Evolutionary conservation across 2,888 invertebrate species (phyloP).

Genomic region (Toxonevra muliebris): DNA sequence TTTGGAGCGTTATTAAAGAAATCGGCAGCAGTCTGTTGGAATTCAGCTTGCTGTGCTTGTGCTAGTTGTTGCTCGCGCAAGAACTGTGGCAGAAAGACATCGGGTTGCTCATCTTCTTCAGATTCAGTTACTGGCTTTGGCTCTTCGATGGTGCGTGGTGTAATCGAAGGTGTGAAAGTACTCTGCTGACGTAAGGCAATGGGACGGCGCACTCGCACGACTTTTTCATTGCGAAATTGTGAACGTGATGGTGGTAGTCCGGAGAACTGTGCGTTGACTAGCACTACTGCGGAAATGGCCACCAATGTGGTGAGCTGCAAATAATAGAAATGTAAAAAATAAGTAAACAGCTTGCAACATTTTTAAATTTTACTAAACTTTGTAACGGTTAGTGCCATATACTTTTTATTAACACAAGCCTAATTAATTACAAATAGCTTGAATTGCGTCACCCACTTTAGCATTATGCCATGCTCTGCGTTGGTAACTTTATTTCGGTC

Average conservation of each 20-base stretch:
- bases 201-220: conserved; percentile 62
- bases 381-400: too few relatives aligned
- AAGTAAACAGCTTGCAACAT: too few relatives aligned
- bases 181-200: conserved; percentile 66
- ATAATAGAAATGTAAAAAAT: conserved; percentile 6
- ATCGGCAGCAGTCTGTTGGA: conserved; percentile 56
- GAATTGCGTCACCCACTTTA: too few relatives aligned
- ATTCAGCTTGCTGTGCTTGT: conserved; percentile 61
- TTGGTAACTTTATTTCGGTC: too few relatives aligned
- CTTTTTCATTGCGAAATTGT: conserved; percentile 52
- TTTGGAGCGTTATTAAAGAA: conserved; percentile 55
- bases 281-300: conserved; percentile 23
- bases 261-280: conserved; percentile 65
- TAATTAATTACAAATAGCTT: too few relatives aligned
- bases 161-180: conserved; percentile 67
- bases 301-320: conserved; percentile 41
- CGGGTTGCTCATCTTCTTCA: conserved; percentile 71
- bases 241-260: conserved; percentile 55
- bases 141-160: conserved; percentile 59
- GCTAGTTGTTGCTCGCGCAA: conserved; percentile 60
- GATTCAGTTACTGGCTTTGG: conserved; percentile 76
- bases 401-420: too few relatives aligned
- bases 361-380: too few relatives aligned
- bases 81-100: conserved; percentile 67
- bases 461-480: too few relatives aligned